Base-by-base conservation (phyloP, 2,888 invertebrate genomes). In the Meteorus cinctellus region DNA sequence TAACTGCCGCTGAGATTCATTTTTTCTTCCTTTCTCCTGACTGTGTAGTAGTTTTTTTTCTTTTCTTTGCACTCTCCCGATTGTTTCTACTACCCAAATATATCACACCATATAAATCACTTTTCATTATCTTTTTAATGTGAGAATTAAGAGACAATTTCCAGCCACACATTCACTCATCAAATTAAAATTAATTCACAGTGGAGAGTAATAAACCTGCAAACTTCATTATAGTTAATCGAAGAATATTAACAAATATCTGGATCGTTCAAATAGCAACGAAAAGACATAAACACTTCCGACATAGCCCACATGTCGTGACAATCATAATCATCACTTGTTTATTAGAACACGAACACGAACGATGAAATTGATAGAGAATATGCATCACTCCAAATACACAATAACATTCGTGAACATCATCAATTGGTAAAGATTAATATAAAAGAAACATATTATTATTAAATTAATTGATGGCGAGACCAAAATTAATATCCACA, bases 1-100 rank as follows among this genome's bases (percentile, higher is more conserved):
- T 87, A 87, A 86, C 84, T 83, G 81, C 76, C 82, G 80, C 83
- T 84, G 82, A 85, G 85, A 82, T 86, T 86, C 85, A 82, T 86
- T 86, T 85, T 86, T 86, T 82, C 84, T 84, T 78, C 62, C 75
- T 72, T 72, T 68, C 69, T 66, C 63, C 72, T 60, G 45, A 19
- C 19, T 24, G n/a, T n/a, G n/a, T n/a, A 48, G 69, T 27, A 65
- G 36, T 55, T 70, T 72, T 60, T 67, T 62, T 68, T 63, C 59
- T 72, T 72, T 60, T 75, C 68, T 75, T 80, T 72, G 74, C 65
- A 36, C 31, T 66, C 65, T 41, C 70, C 60, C 74, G 74, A 80
- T 77, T 74, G 74, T 66, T 71, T 48, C 74, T 48, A 75, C 75
- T 68, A 75, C 73, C 73, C 69, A 67, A 65, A 55, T 55, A 55